Evolutionary conservation across 2,797 vertebrate genomes (phyloP).

Genomic region (Phylloscopus collybita): DNA sequence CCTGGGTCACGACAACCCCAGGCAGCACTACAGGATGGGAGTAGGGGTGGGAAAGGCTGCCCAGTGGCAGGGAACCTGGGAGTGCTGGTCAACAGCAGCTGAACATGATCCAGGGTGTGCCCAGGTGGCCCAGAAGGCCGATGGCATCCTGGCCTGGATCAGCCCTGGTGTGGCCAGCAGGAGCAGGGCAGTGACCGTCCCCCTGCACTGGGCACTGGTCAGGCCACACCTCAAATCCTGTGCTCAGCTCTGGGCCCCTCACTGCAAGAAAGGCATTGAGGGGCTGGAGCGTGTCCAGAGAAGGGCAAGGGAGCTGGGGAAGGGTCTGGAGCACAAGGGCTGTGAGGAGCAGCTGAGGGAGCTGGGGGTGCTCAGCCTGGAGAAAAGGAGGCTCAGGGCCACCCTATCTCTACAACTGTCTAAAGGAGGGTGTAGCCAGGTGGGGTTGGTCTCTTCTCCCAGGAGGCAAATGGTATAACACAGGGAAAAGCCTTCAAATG

Average conservation of each 20-base stretch:
- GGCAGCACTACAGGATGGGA: accelerated
- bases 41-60: accelerated
- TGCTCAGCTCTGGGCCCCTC: not conserved
- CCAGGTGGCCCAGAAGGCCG: not conserved
- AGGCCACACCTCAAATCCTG: accelerated
- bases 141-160: not conserved
- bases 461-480: not conserved
- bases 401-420: not conserved
- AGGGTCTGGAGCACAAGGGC: not conserved
- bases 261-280: not conserved
- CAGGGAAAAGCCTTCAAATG: not conserved
- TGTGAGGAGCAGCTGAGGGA: not conserved
- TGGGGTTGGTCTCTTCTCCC: accelerated
- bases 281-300: not conserved
- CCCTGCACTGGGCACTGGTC: not conserved
- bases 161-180: not conserved
- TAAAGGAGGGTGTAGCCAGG: not conserved
- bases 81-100: accelerated
- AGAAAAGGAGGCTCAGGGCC: not conserved
- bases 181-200: not conserved
- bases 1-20: too few species aligned
- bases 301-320: not conserved
- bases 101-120: accelerated
- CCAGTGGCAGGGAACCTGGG: accelerated
- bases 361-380: not conserved